Percentiles rank a stretch among this genome's conserved stretches.
phyloP scores from a whole-genome alignment of 2,888 invertebrate species.

The Athetis lepigone region DNA sequence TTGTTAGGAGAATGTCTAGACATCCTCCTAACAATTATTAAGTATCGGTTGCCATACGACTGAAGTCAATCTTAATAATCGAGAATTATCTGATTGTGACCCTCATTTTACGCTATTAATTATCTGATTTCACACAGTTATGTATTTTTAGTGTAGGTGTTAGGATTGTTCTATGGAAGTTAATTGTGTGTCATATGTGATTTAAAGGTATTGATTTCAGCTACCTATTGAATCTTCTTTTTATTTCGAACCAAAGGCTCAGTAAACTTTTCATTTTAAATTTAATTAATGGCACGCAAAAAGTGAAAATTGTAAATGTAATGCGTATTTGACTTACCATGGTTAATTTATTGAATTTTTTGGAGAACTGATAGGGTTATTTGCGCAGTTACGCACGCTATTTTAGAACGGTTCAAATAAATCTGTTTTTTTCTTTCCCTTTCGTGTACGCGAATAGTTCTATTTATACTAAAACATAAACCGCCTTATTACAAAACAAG shows the following conservation, averaged over 20 bases:
- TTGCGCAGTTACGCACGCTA: conserved; percentile 53
- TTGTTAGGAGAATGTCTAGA: not conserved
- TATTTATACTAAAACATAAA: conserved; percentile 28
- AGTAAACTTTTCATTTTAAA: conserved; percentile 6
- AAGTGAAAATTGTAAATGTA: conserved; percentile 47
- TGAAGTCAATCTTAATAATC: no score
- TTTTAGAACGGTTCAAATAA: conserved; percentile 55
- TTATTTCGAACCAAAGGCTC: not conserved
- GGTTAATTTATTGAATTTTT: conserved; percentile 38
- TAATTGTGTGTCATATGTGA: not conserved
- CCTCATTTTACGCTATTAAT: not conserved
- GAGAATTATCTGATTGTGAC: not conserved
- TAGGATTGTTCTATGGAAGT: not conserved
- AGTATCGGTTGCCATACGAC: no score
- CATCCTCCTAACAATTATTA: not conserved
- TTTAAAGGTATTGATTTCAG: conserved; percentile 13
- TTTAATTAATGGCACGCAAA: conserved; percentile 11
- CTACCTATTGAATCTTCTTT: not conserved
- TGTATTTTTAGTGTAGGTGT: not conserved
- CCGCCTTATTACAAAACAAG: no score
- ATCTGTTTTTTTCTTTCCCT: conserved; percentile 42
- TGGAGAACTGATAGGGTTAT: conserved; percentile 14
- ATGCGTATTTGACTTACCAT: conserved; percentile 35
- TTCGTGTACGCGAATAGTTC: conserved; percentile 27
- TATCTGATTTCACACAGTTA: not conserved